A percentile compares a stretch with the other conserved stretches of the same genome.
Conservation (phyloP, 2,888 invertebrate species). For the Ectemnius continuus region DNA sequence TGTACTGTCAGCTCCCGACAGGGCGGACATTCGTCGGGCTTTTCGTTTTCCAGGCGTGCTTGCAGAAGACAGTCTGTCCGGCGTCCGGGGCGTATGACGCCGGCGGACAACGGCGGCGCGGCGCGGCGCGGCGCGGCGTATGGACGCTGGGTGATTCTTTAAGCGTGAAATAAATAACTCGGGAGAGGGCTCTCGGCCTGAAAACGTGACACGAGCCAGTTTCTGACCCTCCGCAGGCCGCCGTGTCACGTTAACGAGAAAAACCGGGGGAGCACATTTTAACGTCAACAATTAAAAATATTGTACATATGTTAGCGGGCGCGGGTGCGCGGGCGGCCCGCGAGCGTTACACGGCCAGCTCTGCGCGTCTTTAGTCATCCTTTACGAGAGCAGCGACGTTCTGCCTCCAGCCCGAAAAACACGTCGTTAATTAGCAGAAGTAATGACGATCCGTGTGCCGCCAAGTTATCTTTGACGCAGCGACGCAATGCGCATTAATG, state of each 20-base stretch:
- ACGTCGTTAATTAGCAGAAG: no score
- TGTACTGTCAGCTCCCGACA: no score
- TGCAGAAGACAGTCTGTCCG: constrained; percentile 62
- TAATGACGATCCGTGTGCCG: no score
- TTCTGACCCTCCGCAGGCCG: constrained; percentile 53
- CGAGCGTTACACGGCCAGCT: constrained; percentile 19
- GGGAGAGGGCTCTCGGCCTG: constrained; percentile 67
- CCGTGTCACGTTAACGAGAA: constrained; percentile 70
- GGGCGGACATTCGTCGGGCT: constrained; percentile 4
- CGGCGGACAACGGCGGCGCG: constrained; percentile 48
- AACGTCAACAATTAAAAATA: constrained; percentile 78
- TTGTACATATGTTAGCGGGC: constrained; percentile 76
- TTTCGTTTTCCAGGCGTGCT: constrained; percentile 49
- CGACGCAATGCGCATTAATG: no score
- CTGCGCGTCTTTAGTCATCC: constrained; percentile 42
- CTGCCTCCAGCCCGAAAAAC: no score
- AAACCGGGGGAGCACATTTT: constrained; percentile 75
- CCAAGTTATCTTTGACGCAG: no score
- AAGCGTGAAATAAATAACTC: constrained; percentile 76
- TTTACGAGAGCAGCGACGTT: constrained; percentile 27
- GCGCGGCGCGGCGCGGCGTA: constrained; percentile 46
- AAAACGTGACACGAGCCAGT: constrained; percentile 62
- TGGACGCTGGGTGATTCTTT: constrained; percentile 72
- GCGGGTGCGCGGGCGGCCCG: no score
- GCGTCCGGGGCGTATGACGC: constrained; percentile 53